These are phyloP conservation scores for Bombus breviceps DNA, from an alignment of 1,140 invertebrate genomes.

Conservation along the genomic window DNA sequence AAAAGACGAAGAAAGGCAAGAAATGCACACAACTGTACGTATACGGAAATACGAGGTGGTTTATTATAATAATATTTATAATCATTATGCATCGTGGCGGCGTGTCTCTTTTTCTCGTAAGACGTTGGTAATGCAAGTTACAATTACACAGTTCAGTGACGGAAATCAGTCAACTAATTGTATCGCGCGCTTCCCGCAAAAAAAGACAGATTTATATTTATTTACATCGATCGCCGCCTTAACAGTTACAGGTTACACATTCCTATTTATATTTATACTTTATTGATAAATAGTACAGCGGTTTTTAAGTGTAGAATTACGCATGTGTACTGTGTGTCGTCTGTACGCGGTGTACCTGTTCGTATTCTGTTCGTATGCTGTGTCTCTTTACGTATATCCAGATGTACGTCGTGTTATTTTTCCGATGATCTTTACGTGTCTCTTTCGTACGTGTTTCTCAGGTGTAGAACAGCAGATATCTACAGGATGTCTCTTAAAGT, in stretches of 20 bases:
- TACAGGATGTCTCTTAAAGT: constrained; percentile 68
- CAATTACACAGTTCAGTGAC: constrained; percentile 42
- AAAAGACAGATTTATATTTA: constrained; percentile 61
- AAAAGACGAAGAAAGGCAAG: constrained; percentile 19
- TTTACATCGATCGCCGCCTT: constrained; percentile 78
- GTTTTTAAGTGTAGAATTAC: constrained; percentile 56
- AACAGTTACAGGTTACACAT: constrained; percentile 77
- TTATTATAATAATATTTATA: constrained; percentile 83
- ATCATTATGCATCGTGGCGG: constrained; percentile 77
- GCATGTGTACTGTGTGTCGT: constrained; percentile 48
- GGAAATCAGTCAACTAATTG: constrained; percentile 44
- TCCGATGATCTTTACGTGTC: constrained; percentile 19
- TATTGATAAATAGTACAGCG: constrained; percentile 77
- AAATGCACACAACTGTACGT: constrained; percentile 60
- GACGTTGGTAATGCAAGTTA: constrained; percentile 45
- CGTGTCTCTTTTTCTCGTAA: constrained; percentile 64
- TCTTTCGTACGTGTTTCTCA: constrained; percentile 50
- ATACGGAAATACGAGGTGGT: constrained; percentile 83
- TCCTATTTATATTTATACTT: constrained; percentile 77
- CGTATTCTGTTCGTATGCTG: constrained; percentile 10
- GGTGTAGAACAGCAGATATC: constrained; percentile 70
- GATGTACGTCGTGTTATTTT: not conserved
- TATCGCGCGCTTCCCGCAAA: constrained; percentile 59
- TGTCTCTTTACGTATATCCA: constrained; percentile 34
- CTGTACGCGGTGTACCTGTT: constrained; percentile 33